phyloP scores from a whole-genome alignment of 2,888 invertebrate species.

The Phengaris alcon region DNA sequence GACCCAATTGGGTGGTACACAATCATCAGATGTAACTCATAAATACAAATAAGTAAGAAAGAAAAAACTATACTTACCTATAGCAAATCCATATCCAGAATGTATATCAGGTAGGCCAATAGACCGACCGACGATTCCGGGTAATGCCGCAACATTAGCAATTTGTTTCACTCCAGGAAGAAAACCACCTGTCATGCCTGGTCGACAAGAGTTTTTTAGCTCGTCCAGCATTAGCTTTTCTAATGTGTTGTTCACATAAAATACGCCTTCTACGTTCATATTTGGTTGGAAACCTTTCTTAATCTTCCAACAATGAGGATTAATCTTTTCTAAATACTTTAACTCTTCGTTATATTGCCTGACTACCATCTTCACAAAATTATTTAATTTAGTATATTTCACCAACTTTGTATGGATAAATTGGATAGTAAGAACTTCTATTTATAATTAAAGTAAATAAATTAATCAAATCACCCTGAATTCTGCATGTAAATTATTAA shows the following conservation, averaged over 20 bases:
- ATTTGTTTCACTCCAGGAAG: conserved; percentile 99
- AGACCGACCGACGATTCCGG: conserved; percentile 96
- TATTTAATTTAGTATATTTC: neutral
- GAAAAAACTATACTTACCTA: conserved; percentile 79
- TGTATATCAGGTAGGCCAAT: conserved; percentile 98
- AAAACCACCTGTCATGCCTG: conserved; percentile 96
- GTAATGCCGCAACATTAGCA: conserved; percentile 98
- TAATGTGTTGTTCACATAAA: conserved; percentile 95
- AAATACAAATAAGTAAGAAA: neutral
- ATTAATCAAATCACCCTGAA: too few species aligned
- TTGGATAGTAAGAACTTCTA: too few species aligned
- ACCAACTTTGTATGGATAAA: neutral
- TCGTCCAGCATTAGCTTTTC: conserved; percentile 99
- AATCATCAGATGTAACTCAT: too few species aligned
- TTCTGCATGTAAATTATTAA: too few species aligned
- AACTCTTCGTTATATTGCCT: conserved; percentile 95
- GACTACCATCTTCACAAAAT: conserved; percentile 84
- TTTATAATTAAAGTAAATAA: too few species aligned
- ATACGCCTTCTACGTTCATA: conserved; percentile 99
- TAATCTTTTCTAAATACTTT: conserved; percentile 93
- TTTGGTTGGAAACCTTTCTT: conserved; percentile 99
- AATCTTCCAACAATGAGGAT: conserved; percentile 92
- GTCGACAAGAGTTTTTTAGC: conserved; percentile 91
- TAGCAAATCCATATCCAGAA: conserved; percentile 99
- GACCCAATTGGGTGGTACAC: neutral